Evolutionary conservation across 2,113 vertebrate genomes (phyloP).

Genomic region (Mesembrinibis cayennensis): DNA sequence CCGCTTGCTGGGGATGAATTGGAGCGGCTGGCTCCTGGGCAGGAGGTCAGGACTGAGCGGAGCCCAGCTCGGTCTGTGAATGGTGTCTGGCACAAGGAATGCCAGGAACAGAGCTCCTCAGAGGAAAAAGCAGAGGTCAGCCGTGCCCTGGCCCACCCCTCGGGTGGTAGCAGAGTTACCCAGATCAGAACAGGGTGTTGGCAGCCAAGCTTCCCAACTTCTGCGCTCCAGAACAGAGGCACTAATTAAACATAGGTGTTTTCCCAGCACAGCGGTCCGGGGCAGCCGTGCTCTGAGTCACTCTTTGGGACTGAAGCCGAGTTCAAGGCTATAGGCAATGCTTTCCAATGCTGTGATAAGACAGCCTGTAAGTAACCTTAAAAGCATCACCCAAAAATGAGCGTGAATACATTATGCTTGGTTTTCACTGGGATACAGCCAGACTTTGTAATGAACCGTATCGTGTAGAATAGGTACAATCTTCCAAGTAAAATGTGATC

Average conservation of each 20-base stretch:
- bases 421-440: neutral
- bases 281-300: rapidly evolving
- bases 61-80: neutral
- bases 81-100: neutral
- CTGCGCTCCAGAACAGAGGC: neutral
- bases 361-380: neutral
- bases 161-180: neutral
- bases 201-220: neutral
- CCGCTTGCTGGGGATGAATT: neutral
- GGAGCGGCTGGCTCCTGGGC: neutral
- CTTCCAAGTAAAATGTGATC: neutral
- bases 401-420: rapidly evolving
- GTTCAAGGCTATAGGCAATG: neutral
- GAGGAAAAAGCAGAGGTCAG: neutral
- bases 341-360: neutral
- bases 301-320: neutral
- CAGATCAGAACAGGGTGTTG: neutral
- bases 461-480: neutral
- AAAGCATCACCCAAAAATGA: neutral
- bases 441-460: neutral
- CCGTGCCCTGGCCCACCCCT: rapidly evolving
- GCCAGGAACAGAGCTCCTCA: neutral
- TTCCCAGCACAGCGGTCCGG: too few relatives aligned
- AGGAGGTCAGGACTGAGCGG: neutral
- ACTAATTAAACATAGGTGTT: too few relatives aligned